Base-by-base conservation (phyloP, 2,888 invertebrate species). In the Phaedon cochleariae region DNA sequence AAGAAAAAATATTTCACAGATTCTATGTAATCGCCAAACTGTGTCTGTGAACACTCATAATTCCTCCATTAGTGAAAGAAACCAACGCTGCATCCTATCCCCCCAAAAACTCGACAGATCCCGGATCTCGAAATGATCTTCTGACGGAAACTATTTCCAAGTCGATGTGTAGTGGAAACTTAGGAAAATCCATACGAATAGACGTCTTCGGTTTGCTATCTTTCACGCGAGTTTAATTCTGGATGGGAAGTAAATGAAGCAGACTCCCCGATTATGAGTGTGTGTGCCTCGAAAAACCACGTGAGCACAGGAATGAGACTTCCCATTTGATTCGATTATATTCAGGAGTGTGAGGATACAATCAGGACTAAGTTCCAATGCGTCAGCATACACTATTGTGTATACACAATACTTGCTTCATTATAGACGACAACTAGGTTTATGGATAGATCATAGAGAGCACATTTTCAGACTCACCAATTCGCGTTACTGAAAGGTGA, bases 211-310 rank as follows among this genome's bases (percentile, higher is more conserved):
- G 77, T 80, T 78, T 75, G 74, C 15, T 79, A 81, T 82, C 81
- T 82, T 82, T 82, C 82, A 82, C 82, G 78, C 79, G 80, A 77
- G 77, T 82, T 82, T 81, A 79, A 75, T 78, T 73, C 77, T 73
- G 69, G 59, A 72, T 71, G 69, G 74, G 74, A 78, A 78, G 77
- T 80, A 80, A 81, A 79, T 79, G 79, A 77, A 78, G 79, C 77
- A 78, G 79, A 80, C 76, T 74, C 70, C 72, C 74, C 70, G 66
- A 64, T 70, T 68, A 68, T 70, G 58, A 46, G 15, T 57, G 26
- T 55, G 55, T 21, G 45, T 57, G 26, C 45, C 45, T 22, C 20
- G 20, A 29, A 26, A 9, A 55, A 59, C 51, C 59, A 51, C 52
- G 51, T 51, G 53, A 41, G 41, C 10, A 37, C 10, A 34, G 18